Evolutionary conservation across 2,113 vertebrate species (phyloP), one percentile per base, ranked within the genome.

Genomic region (Callocephalon fimbriatum): DNA sequence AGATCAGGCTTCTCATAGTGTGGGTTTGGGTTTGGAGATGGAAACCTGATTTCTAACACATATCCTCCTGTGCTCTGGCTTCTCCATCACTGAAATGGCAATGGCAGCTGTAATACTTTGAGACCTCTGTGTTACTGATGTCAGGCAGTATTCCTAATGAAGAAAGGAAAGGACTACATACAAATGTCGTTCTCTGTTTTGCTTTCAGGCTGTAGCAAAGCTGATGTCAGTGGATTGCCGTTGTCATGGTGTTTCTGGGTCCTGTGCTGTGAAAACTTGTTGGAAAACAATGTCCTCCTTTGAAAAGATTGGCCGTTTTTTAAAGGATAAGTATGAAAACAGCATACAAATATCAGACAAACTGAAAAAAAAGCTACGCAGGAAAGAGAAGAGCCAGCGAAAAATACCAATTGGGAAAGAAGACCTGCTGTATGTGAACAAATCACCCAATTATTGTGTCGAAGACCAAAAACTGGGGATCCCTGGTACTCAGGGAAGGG

Each of bases 261-360:
- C 99, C n/a, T 99, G 99, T 13, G 99, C 99, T 1, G 99, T 99
- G 88, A 99, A 99, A 98, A 99, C 99, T 0, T 99, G 99, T 54
- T 99, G 99, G 99, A 99, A 98, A 97, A 99, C 98, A 5, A 99
- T 99, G 99, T 99, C 99, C 4, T 93, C 99, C 9, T 99, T 99
- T 66, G 98, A 99, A 77, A 99, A 98, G 21, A 98, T 99, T 18
- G 99, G 99, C 14, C 90, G 67, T 4, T 98, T 99, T 94, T 97
- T 99, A 95, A 99, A 99, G 97, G 99, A 99, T 45, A 99, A 99
- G 58, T 99, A 99, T 23, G 99, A 99, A 96, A 98, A 94, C 97
- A 99, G 99, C 90, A 92, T 99, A 44, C 99, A 99, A 91, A 98
- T 99, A 96, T 98, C 98, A 25, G 98, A 99, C 84, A 98, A 97